Evolutionary conservation across 2,113 vertebrate species (phyloP), one percentile per base, ranked within the genome.

Genomic region (Gopherus evgoodei): DNA sequence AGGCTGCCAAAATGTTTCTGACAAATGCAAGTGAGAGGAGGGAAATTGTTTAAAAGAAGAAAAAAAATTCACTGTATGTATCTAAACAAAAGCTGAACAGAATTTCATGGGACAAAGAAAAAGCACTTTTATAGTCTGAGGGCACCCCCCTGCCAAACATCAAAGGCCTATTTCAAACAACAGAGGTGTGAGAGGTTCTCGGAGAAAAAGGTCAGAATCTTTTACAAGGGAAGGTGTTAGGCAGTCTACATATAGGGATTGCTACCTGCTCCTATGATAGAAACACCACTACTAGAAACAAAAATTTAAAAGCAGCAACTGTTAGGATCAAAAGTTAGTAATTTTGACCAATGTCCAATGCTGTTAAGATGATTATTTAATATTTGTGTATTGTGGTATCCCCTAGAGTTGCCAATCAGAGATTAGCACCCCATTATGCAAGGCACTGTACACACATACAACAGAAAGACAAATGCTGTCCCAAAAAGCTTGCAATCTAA

Each of bases 51-150:
- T 81, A 4, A 10, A 4, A 0, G 27, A 69, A 69, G 65, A 65
- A 22, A 24, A 24, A 65, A 78, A 31, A 3, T 24, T 31, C 31
- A 44, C 13, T 1, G 0, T 0, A 19, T 3, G 2, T 12, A 29
- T 49, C 29, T 76, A 25, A 5, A 35, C 1, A 11, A 17, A 84
- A 93, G 72, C 3, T 11, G n/a, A 72, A 38, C 35, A 38, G 35
- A 72, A 72, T 72, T 72, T 72, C n/a, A 38, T 72, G n/a, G 65
- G 65, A 9, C n/a, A 72, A 72, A 72, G 65, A 38, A 72, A 72
- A n/a, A 72, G 19, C 35, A 38, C 8, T 72, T 72, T n/a, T 22
- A 1, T 4, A 83, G 44, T 1, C 44, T 56, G 22, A 31, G 89
- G 29, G 80, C 44, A 72, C 1, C 0, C 72, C 24, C 81, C 49